A percentile compares a stretch with the other conserved stretches of the same genome.
phyloP scores from a whole-genome alignment of 2,113 vertebrate species.

The Mobula hypostoma region DNA sequence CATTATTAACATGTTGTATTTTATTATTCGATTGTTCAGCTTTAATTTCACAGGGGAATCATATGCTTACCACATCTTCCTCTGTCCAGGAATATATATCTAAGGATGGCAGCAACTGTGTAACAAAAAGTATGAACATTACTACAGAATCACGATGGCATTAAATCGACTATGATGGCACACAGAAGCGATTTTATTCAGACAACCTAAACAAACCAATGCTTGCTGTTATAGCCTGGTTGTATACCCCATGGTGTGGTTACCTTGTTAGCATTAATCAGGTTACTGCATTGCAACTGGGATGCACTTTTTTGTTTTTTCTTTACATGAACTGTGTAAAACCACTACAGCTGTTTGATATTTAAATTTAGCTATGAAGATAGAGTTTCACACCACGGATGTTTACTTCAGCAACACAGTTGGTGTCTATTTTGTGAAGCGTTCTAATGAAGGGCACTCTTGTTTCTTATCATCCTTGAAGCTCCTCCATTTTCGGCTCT shows the following conservation, averaged over 20 bases:
- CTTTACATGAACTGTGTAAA: neutral
- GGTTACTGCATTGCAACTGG: neutral
- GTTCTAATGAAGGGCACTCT: neutral
- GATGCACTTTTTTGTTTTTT: neutral
- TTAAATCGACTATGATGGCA: neutral
- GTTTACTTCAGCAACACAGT: neutral
- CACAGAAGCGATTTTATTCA: neutral
- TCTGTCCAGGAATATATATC: conserved; percentile 91
- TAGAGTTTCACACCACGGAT: neutral
- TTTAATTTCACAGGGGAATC: neutral
- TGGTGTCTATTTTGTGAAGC: neutral
- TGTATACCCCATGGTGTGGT: neutral
- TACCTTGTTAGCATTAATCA: neutral
- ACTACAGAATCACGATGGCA: neutral
- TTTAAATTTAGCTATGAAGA: neutral
- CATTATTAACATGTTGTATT: neutral
- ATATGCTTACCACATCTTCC: conserved; percentile 85
- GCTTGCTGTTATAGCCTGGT: neutral
- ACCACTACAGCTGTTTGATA: conserved; percentile 2
- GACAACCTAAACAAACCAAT: neutral
- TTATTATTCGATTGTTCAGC: neutral
- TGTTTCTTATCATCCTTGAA: neutral
- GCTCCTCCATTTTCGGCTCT: neutral
- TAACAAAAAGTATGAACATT: conserved; percentile 44
- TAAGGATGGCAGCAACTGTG: conserved; percentile 86